Percentiles rank a stretch among this genome's conserved stretches.
These are phyloP conservation scores for Eledona agricola DNA, from an alignment of 2,888 invertebrate genomes.

Conservation along the genomic window DNA sequence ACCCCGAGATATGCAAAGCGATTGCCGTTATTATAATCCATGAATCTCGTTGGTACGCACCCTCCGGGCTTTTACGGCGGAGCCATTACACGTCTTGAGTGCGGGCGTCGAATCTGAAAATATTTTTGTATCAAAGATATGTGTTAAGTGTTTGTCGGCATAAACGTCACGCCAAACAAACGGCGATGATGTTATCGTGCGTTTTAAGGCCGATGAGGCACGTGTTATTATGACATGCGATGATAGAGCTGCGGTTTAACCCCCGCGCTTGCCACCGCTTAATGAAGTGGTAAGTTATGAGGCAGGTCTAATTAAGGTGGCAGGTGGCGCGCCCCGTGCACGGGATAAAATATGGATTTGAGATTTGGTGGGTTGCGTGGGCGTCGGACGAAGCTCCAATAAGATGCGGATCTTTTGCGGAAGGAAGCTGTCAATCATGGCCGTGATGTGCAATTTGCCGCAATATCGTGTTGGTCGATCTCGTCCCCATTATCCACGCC, in stretches of 20 bases:
- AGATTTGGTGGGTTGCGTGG: neutral
- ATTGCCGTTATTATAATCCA: conserved; percentile 62
- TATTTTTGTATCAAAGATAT: too few relatives aligned
- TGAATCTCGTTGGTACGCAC: conserved; percentile 62
- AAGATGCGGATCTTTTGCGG: conserved; percentile 48
- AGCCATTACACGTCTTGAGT: too few relatives aligned
- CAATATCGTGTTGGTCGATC: conserved; percentile 51
- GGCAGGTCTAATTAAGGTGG: conserved; percentile 33
- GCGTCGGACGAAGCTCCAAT: conserved; percentile 22
- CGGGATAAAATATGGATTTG: conserved; percentile 8
- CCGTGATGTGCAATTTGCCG: conserved; percentile 56
- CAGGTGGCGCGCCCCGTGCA: too few relatives aligned
- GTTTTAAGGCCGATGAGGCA: conserved; percentile 39
- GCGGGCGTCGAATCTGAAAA: too few relatives aligned
- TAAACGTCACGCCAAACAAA: conserved; percentile 39
- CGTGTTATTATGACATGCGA: conserved; percentile 48
- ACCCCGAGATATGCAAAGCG: conserved; percentile 61
- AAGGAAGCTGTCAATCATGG: conserved; percentile 60
- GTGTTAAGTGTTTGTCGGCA: conserved; percentile 35
- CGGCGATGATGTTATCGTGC: conserved; percentile 35
- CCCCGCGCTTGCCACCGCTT: conserved; percentile 27
- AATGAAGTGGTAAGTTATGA: conserved; percentile 35
- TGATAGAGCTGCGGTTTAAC: conserved; percentile 41
- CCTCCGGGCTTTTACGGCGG: too few relatives aligned
- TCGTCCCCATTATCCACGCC: conserved; percentile 50